Evolutionary conservation across 2,888 invertebrate species (phyloP).

Genomic region (Nymphalis polychloros): DNA sequence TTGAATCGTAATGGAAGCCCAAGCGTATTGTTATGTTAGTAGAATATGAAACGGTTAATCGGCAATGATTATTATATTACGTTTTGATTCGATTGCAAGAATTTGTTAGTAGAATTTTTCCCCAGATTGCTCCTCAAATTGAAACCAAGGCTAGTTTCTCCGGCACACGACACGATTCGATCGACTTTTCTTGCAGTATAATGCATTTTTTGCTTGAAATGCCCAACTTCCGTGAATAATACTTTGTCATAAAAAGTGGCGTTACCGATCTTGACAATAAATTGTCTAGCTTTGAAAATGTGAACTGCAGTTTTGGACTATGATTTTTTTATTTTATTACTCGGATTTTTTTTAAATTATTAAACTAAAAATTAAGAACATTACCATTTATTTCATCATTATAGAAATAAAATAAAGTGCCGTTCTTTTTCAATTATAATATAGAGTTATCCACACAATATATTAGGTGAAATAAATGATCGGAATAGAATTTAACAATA

Average conservation of each 20-base stretch:
- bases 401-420: too few species aligned
- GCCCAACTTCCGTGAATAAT: conserved; percentile 28
- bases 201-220: conserved; percentile 43
- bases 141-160: conserved; percentile 47
- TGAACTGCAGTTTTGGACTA: background rate
- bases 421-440: too few species aligned
- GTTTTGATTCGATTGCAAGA: too few species aligned
- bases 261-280: conserved; percentile 19
- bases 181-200: conserved; percentile 53
- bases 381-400: too few species aligned
- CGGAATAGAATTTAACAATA: background rate
- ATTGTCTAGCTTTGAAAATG: conserved; percentile 28
- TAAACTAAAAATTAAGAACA: too few species aligned
- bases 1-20: too few species aligned
- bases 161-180: conserved; percentile 46
- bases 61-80: too few species aligned
- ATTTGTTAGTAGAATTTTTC: background rate
- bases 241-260: conserved; percentile 23
- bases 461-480: too few species aligned
- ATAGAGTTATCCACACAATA: too few species aligned
- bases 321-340: background rate
- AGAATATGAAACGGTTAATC: too few species aligned
- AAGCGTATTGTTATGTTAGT: too few species aligned
- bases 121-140: conserved; percentile 12
- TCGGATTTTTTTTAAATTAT: too few species aligned